Conservation (phyloP, 2,888 invertebrate genomes). For the Acleris sparsana region DNA sequence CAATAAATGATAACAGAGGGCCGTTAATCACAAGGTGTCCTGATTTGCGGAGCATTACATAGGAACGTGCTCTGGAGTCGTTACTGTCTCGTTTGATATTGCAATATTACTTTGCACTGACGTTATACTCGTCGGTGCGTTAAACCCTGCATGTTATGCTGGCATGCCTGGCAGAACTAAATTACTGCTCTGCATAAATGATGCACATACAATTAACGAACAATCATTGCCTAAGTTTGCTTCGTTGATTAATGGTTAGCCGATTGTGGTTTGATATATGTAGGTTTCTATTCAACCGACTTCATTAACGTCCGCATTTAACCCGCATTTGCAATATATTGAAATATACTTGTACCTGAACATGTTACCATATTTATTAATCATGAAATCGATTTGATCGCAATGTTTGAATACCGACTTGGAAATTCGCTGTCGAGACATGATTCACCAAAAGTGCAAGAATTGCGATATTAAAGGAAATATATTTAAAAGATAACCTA, state of each 20-base stretch:
- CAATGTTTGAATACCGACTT: slow-evolving; percentile 27
- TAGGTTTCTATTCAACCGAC: slow-evolving; percentile 23
- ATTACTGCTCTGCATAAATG: slow-evolving; percentile 29
- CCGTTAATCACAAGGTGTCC: slow-evolving; percentile 24
- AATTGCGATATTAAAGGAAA: not conserved
- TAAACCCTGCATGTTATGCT: slow-evolving; percentile 14
- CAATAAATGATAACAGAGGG: slow-evolving; percentile 20
- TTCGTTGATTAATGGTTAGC: slow-evolving; percentile 43
- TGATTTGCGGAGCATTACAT: slow-evolving; percentile 22
- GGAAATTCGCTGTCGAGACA: slow-evolving; percentile 9
- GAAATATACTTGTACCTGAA: slow-evolving; percentile 24
- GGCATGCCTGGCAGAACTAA: slow-evolving; percentile 14
- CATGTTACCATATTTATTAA: slow-evolving; percentile 32
- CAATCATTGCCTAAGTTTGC: slow-evolving; percentile 44
- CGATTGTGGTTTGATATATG: slow-evolving; percentile 23
- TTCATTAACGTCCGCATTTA: slow-evolving; percentile 24
- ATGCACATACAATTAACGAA: slow-evolving; percentile 39
- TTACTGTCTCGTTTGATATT: slow-evolving; percentile 4
- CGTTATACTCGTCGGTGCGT: slow-evolving; percentile 5
- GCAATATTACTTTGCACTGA: slow-evolving; percentile 8
- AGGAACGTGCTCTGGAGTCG: slow-evolving; percentile 24
- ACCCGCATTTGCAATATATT: slow-evolving; percentile 30
- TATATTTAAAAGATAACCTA: not conserved
- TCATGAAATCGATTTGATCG: slow-evolving; percentile 26
- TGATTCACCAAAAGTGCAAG: not conserved